A percentile compares a stretch with the other conserved stretches of the same genome.
Conservation (phyloP, 2,888 invertebrate species). For the Cyclophora punctaria region DNA sequence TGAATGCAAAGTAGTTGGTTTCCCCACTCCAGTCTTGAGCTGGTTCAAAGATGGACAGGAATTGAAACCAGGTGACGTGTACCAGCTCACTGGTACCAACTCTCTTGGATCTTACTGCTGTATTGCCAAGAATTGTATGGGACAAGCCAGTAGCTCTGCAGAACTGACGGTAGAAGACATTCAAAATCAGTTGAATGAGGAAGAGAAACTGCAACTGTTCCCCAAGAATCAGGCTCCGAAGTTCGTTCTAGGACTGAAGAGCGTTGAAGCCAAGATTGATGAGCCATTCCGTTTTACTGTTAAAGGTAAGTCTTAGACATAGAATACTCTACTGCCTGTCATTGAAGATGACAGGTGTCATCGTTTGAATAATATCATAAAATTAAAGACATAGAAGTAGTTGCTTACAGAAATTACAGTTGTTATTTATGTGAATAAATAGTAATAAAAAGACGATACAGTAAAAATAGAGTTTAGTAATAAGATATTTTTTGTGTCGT, state of each 20-base stretch:
- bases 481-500: background rate
- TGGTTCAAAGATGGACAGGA: slow-evolving; percentile 97
- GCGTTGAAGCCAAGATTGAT: slow-evolving; percentile 87
- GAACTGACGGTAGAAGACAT: slow-evolving; percentile 93
- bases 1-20: slow-evolving; percentile 94
- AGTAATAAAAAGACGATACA: too few species aligned
- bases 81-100: slow-evolving; percentile 92
- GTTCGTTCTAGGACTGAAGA: slow-evolving; percentile 87
- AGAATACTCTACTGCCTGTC: too few species aligned
- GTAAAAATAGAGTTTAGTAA: background rate
- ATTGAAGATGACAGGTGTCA: too few species aligned
- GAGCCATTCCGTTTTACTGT: slow-evolving; percentile 87
- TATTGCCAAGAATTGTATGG: slow-evolving; percentile 93
- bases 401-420: too few species aligned
- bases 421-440: too few species aligned
- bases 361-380: too few species aligned
- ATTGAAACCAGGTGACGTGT: slow-evolving; percentile 92
- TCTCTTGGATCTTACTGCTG: slow-evolving; percentile 91
- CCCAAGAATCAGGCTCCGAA: slow-evolving; percentile 88
- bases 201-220: slow-evolving; percentile 85
- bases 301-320: slow-evolving; percentile 73
- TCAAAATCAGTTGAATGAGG: slow-evolving; percentile 90
- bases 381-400: too few species aligned
- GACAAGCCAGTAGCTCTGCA: slow-evolving; percentile 89
- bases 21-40: slow-evolving; percentile 88